Evolutionary conservation across 2,113 vertebrate species (phyloP).

Genomic region (Leptobrachium leishanense): DNA sequence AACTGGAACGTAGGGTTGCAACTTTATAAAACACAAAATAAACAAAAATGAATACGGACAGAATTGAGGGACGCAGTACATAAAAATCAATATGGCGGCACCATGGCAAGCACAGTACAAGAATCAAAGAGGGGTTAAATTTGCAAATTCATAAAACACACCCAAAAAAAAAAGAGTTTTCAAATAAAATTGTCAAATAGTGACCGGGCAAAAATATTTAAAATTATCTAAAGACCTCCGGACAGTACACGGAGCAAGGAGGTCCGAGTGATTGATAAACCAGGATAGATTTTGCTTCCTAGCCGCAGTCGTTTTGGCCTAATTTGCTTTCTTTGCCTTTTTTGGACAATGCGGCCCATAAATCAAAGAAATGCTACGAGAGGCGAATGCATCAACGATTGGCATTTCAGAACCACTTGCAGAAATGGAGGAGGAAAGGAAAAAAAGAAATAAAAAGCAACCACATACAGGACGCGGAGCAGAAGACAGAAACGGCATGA

Average conservation of each 20-base stretch:
- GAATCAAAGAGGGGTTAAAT: too few relatives aligned
- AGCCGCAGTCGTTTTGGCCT: slow-evolving; percentile 70
- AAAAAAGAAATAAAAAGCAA: slow-evolving; percentile 37
- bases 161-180: neutral
- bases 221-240: neutral
- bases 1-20: too few relatives aligned
- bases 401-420: slow-evolving; percentile 78
- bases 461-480: slow-evolving; percentile 65
- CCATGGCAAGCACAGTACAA: too few relatives aligned
- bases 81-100: too few relatives aligned
- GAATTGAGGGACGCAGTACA: too few relatives aligned
- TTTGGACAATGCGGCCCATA: slow-evolving; percentile 70
- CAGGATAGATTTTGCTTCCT: slow-evolving; percentile 47
- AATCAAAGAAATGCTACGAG: slow-evolving; percentile 79
- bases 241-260: slow-evolving; percentile 54
- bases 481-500: slow-evolving; percentile 52
- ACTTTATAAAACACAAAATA: too few relatives aligned
- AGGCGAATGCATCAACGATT: slow-evolving; percentile 74
- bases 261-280: slow-evolving; percentile 70
- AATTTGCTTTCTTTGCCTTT: slow-evolving; percentile 82
- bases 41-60: too few relatives aligned
- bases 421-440: neutral
- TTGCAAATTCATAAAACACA: neutral
- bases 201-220: neutral
- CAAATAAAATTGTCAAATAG: neutral